Percentiles rank a stretch among this genome's conserved stretches.
These are phyloP conservation scores for Lampris incognitus DNA, from an alignment of 2,113 vertebrate species.

Conservation along the genomic window DNA sequence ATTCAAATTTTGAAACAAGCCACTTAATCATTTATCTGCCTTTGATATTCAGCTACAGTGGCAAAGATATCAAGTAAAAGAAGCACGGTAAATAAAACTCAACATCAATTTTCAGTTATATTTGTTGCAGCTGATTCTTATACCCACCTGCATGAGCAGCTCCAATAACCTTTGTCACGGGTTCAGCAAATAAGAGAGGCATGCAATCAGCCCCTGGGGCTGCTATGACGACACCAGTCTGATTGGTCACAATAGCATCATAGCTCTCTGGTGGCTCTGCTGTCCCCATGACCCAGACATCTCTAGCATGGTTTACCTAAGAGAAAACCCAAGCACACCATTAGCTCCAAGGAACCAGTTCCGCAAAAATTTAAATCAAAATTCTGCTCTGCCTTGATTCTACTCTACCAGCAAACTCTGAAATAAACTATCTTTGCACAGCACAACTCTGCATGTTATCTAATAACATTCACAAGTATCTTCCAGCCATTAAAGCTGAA, in stretches of 20 bases:
- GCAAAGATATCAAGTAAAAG: not conserved
- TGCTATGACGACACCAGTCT: slow-evolving; percentile 83
- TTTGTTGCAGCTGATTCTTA: not conserved
- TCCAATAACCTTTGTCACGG: slow-evolving; percentile 87
- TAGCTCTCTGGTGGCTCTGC: slow-evolving; percentile 88
- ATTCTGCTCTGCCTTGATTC: no score
- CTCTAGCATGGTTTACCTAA: slow-evolving; percentile 86
- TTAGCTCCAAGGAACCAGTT: no score
- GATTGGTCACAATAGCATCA: slow-evolving; percentile 90
- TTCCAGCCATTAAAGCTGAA: no score
- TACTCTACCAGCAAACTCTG: no score
- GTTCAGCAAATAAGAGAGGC: slow-evolving; percentile 91
- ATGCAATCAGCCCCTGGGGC: slow-evolving; percentile 96
- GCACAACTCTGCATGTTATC: no score
- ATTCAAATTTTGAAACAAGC: not conserved
- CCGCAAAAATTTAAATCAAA: no score
- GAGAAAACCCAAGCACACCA: not conserved
- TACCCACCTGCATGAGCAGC: slow-evolving; percentile 91
- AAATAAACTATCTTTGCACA: no score
- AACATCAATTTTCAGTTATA: not conserved
- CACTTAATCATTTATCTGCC: not conserved
- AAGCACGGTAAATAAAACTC: no score
- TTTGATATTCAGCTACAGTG: no score
- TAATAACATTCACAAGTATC: no score
- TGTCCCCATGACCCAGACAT: slow-evolving; percentile 87